Conservation (phyloP, 2,888 invertebrate species). For the Sialis lutaria region DNA sequence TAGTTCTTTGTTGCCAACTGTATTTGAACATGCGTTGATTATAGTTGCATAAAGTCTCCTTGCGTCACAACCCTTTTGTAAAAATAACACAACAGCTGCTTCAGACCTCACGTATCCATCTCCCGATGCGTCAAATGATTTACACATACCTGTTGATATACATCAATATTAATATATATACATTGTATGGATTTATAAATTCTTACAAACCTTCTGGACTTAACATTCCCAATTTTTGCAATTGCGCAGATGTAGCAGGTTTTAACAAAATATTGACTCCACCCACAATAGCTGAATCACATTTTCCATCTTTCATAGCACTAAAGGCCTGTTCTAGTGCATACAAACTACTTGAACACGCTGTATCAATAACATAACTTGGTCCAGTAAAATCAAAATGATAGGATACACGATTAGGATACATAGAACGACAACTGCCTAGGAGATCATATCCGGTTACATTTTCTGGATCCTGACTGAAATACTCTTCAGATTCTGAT, state of each 20-base stretch:
- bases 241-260: slow-evolving; percentile 78
- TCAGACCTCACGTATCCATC: slow-evolving; percentile 50
- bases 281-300: slow-evolving; percentile 79
- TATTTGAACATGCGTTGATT: slow-evolving; percentile 32
- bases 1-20: slow-evolving; percentile 26
- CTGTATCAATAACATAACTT: slow-evolving; percentile 77
- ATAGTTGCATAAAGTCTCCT: slow-evolving; percentile 26
- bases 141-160: slow-evolving; percentile 33
- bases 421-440: slow-evolving; percentile 76
- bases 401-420: slow-evolving; percentile 83
- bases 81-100: slow-evolving; percentile 21
- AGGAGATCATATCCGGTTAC: neutral
- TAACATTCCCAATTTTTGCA: slow-evolving; percentile 48
- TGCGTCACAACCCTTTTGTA: slow-evolving; percentile 23
- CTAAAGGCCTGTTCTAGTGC: slow-evolving; percentile 70
- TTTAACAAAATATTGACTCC: slow-evolving; percentile 74
- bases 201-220: slow-evolving; percentile 45
- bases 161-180: too few species aligned
- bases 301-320: slow-evolving; percentile 58
- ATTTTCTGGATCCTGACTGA: neutral
- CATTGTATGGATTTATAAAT: neutral
- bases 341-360: slow-evolving; percentile 80
- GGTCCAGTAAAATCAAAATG: slow-evolving; percentile 78
- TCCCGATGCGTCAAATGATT: slow-evolving; percentile 67
- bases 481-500: slow-evolving; percentile 46